Base-by-base conservation (phyloP, 2,797 vertebrate species). In the Sciaenops ocellatus region DNA sequence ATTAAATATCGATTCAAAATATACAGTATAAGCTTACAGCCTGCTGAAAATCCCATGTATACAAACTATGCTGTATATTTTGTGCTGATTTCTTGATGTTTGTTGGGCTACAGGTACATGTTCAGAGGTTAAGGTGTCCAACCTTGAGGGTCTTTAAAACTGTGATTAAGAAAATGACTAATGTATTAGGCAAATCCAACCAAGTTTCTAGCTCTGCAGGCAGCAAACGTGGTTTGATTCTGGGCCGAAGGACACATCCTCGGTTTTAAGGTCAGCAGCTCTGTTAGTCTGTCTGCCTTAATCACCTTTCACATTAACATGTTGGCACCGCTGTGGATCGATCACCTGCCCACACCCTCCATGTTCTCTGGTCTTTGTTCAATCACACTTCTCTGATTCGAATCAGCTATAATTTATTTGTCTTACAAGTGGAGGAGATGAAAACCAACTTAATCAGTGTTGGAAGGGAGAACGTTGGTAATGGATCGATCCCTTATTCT, bases 351-450 rank as follows among this genome's bases (percentile, higher is more conserved):
- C 55, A 55, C 65, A 38, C 70, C 67, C 79, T 44, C 73, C 54
- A 73, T 82, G 85, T 84, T 69, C 71, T 84, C 80, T 78, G 82
- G 82, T 62, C 85, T 91, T 87, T 90, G 87, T 91, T 94, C 90
- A 91, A 69, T 91, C 89, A 87, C 80, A 82, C 83, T 69, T 75
- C 89, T 85, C 91, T 80, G 81, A 90, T 90, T 87, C n/a, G 11
- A 93, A 93, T 92, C 88, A 84, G 77, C 75, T 69, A 67, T 90
- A 80, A 95, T 94, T 90, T 91, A 93, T 94, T 91, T 92, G 86
- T 93, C 77, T 85, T 84, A 90, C 85, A 91, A 91, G 80, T 78
- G 76, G 70, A 84, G 79, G 79, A 84, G 88, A 92, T 66, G 78
- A 76, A 69, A 77, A 66, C 82, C 59, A 0, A 62, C 81, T 89